Percentiles rank a stretch among this genome's conserved stretches.
These are phyloP conservation scores for Proterorhinus semilunaris DNA, from an alignment of 2,113 vertebrate species.

Conservation along the genomic window DNA sequence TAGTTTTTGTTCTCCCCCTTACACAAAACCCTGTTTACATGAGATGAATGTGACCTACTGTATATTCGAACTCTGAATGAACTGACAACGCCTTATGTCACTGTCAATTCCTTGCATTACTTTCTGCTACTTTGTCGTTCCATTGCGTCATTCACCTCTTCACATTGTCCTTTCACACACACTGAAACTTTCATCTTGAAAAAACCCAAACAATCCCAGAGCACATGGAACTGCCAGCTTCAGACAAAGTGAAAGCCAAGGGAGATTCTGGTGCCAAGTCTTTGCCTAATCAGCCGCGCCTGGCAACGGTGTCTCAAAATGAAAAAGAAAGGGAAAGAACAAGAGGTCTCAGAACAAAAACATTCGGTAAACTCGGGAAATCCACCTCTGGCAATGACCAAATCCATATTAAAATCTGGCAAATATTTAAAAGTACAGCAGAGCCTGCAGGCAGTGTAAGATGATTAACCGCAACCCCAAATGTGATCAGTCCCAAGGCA, in stretches of 20 bases:
- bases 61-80: background rate
- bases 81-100: background rate
- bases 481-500: too few relatives aligned
- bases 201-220: background rate
- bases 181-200: background rate
- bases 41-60: too few relatives aligned
- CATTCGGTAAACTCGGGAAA: background rate
- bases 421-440: conserved; percentile 5
- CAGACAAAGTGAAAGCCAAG: background rate
- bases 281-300: background rate
- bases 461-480: background rate
- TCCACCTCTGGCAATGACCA: background rate
- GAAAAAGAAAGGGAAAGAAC: background rate
- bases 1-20: too few relatives aligned
- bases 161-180: background rate
- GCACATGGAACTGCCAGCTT: background rate
- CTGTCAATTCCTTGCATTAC: background rate
- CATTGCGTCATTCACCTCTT: background rate
- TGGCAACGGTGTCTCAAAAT: background rate
- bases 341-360: background rate
- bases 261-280: background rate
- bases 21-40: too few relatives aligned
- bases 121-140: background rate
- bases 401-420: conserved; percentile 1
- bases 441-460: background rate